Evolutionary conservation across 1,140 invertebrate genomes (phyloP).

Genomic region (Zaprionus ghesquierei): DNA sequence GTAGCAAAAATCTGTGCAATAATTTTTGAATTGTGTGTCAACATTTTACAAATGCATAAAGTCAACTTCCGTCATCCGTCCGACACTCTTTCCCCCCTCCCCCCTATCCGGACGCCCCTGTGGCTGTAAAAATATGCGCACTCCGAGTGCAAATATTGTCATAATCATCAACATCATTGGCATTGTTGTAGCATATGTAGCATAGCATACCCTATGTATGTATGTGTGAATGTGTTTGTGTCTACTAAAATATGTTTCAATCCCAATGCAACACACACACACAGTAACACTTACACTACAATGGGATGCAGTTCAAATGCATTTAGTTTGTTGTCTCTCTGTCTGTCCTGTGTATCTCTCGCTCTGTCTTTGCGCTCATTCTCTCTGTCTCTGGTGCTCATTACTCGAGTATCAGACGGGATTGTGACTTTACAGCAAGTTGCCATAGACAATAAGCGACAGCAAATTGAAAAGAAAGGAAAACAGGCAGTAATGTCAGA

Average conservation of each 20-base stretch:
- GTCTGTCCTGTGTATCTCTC: neutral
- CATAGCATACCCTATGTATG: slow-evolving; percentile 28
- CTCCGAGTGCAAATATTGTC: slow-evolving; percentile 71
- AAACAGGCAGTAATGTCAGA: slow-evolving; percentile 52
- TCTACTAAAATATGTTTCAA: slow-evolving; percentile 48
- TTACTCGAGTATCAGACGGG: slow-evolving; percentile 60
- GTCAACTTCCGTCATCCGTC: slow-evolving; percentile 65
- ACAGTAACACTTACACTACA: slow-evolving; percentile 21
- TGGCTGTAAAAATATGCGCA: slow-evolving; percentile 28
- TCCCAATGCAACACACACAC: slow-evolving; percentile 21
- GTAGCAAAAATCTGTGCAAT: slow-evolving; percentile 67
- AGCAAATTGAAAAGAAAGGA: slow-evolving; percentile 33
- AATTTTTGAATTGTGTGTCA: slow-evolving; percentile 79
- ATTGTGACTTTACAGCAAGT: slow-evolving; percentile 26
- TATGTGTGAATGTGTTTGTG: slow-evolving; percentile 13
- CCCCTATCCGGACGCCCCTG: neutral
- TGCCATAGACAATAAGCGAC: slow-evolving; percentile 44
- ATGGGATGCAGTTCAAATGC: slow-evolving; percentile 44
- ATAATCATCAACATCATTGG: slow-evolving; percentile 70
- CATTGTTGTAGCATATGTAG: slow-evolving; percentile 45
- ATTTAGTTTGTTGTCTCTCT: slow-evolving; percentile 33
- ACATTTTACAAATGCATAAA: slow-evolving; percentile 77
- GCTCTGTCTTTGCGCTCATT: slow-evolving; percentile 35
- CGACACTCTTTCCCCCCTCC: neutral
- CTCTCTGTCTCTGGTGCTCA: slow-evolving; percentile 27